Base-by-base conservation (phyloP, 1,140 invertebrate species). In the Drosophila tristis region DNA sequence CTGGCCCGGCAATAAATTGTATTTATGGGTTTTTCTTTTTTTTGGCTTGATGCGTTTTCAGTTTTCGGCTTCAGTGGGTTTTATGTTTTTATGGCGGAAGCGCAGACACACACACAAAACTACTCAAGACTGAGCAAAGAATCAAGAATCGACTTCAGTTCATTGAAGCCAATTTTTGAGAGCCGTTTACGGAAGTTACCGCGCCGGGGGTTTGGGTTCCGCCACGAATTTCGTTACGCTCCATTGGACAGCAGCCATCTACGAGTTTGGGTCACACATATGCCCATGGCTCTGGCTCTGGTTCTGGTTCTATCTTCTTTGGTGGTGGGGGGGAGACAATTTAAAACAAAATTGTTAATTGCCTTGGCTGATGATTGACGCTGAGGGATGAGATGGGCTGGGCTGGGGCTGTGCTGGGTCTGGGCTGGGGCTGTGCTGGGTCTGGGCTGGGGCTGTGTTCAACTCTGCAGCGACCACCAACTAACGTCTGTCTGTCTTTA, bases 11-110 rank as follows among this genome's bases (percentile, higher is more conserved):
- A 25, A 57, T 49, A 59, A 67, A 76, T 76, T 76, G 74, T 68
- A 60, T 75, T 76, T 64, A 74, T 65, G 63, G 67, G 56, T 67
- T 67, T 55, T 58, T 9, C 31, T 45, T 29, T 50, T 47, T 58
- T 45, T 74, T 65, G 71, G 54, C 39, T 45, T 58, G 72, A 58
- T 75, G 64, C 63, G 74, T 67, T 76, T 47, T 55, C 49, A 73
- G 61, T 86, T 77, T 86, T 86, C 84, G 82, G 82, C 82, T 86
- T 82, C 82, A 89, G 54, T 86, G 82, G 66, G 62, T 86, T 86
- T 86, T 89, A 86, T 81, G 84, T 87, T 86, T 86, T 89, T 82
- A 86, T 78, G 84, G 71, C 70, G 78, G 79, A 82, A 82, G 79
- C 79, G 20, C 20, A 20, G 20, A 20, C 23, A 26, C 56, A 39